Evolutionary conservation across 2,113 vertebrate genomes (phyloP), one percentile per base, ranked within the genome.

Genomic region (Campylorhamphus procurvoides): DNA sequence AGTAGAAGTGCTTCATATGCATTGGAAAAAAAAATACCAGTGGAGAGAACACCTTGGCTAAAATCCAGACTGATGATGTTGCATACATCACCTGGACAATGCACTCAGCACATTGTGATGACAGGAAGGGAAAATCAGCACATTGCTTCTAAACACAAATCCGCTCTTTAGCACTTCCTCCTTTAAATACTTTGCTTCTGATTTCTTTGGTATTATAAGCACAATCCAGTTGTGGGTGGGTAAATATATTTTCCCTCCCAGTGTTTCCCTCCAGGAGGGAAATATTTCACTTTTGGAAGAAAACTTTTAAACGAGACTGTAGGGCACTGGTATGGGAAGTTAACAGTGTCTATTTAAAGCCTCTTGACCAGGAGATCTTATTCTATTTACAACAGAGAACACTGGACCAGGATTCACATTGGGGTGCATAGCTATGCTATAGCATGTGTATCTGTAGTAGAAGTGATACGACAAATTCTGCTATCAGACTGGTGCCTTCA

Each of bases 71-170:
- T 49, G 67, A 50, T 35, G 59, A 31, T 29, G 12, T 52, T 68
- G 25, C 29, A 71, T 73, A 66, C 0, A 0, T 55, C 42, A 12
- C 31, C 33, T 31, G 31, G 62, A 53, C 9, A 80, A 15, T 0
- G 0, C 10, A 39, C 0, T 64, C 0, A 4, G 33, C 8, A 84
- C 3, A 46, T 44, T 55, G 31, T 49, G 16, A 73, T 29, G 35
- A 42, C 55, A 76, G 29, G 55, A 56, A 10, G 5, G 19, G 19
- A 69, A 77, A 69, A 52, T 28, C 25, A 81, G 5, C 7, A 3
- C 10, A 28, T 24, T 56, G 6, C 4, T 60, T 84, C 49, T 76
- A 80, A 91, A 35, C 1, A 4, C 8, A 56, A 8, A 73, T 35
- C 7, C 47, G 6, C 4, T 52, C 24, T 83, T 3, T 8, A 27